A percentile compares a stretch with the other conserved stretches of the same genome.
Evolutionary conservation across 2,113 vertebrate species (phyloP).

Genomic region (Caranx ignobilis): DNA sequence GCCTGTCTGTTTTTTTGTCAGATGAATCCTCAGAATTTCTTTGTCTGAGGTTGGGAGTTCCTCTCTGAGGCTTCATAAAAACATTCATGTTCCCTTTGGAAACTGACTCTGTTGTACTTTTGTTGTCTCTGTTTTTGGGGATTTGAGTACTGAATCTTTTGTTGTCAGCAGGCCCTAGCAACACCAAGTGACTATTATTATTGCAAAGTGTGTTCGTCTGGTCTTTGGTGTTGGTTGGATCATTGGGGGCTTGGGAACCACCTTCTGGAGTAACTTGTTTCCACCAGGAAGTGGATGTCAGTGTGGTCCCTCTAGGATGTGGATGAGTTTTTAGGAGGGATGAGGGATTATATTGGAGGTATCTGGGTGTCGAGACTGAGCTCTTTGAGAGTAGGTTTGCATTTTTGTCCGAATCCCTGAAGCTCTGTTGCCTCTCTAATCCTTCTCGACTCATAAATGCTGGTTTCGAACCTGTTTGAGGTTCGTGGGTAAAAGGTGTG

Average conservation of each 20-base stretch:
- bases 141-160: conserved; percentile 39
- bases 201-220: conserved; percentile 33
- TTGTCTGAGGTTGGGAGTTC: conserved; percentile 19
- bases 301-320: conserved; percentile 57
- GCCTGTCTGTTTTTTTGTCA: conserved; percentile 29
- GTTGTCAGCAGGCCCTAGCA: conserved; percentile 38
- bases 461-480: conserved; percentile 38
- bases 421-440: conserved; percentile 38
- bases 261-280: conserved; percentile 64
- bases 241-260: conserved; percentile 7
- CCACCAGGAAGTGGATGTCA: conserved; percentile 68
- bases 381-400: conserved; percentile 26
- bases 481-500: conserved; percentile 40
- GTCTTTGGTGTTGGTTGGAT: conserved; percentile 31
- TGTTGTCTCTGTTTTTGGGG: conserved; percentile 41
- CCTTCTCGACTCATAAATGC: conserved; percentile 30
- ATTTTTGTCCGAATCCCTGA: conserved; percentile 28
- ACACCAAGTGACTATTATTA: conserved; percentile 21
- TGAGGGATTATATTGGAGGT: conserved; percentile 35
- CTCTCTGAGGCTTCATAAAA: conserved; percentile 41
- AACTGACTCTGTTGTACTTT: conserved; percentile 40
- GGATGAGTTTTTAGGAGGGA: conserved; percentile 28
- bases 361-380: conserved; percentile 27
- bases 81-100: conserved; percentile 50
- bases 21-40: conserved; percentile 37